Conservation (phyloP, 2,888 invertebrate genomes). For the Orthonychiurus folsomi region DNA sequence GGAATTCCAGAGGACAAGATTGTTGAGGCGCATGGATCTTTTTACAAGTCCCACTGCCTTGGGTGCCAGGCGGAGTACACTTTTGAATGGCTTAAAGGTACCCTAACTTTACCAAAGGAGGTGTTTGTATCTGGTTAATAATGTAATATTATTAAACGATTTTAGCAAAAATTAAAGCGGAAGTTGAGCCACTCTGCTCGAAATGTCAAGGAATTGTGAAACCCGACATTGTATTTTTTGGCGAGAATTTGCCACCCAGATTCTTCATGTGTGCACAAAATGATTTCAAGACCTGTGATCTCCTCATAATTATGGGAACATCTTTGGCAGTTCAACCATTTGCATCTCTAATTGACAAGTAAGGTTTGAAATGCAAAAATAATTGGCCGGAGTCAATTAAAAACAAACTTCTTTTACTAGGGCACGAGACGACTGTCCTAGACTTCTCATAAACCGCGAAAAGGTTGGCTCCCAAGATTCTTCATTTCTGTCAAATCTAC, state of each 20-base stretch:
- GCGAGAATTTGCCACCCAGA: conserved; percentile 71
- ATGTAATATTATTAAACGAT: background rate
- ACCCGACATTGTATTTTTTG: conserved; percentile 94
- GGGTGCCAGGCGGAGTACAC: conserved; percentile 60
- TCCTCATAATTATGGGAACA: conserved; percentile 90
- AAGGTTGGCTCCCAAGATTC: conserved; percentile 49
- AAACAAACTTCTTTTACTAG: conserved; percentile 46
- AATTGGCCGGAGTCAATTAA: background rate
- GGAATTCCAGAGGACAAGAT: conserved; percentile 73
- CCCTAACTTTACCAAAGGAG: background rate
- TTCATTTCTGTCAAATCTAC: conserved; percentile 44
- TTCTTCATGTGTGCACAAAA: conserved; percentile 60
- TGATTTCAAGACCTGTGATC: conserved; percentile 78
- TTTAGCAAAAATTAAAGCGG: conserved; percentile 61
- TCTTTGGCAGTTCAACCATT: conserved; percentile 91
- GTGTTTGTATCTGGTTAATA: conserved; percentile 5
- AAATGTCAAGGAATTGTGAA: conserved; percentile 70
- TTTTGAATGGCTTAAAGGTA: conserved; percentile 79
- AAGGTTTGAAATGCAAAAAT: conserved; percentile 39
- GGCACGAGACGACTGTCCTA: conserved; percentile 62
- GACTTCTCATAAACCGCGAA: conserved; percentile 79
- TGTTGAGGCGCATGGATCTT: conserved; percentile 92
- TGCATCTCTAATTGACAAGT: conserved; percentile 76
- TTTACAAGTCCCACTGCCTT: conserved; percentile 72
- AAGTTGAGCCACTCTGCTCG: conserved; percentile 66